Conservation (phyloP, 2,797 vertebrate species). For the Miichthys miiuy region DNA sequence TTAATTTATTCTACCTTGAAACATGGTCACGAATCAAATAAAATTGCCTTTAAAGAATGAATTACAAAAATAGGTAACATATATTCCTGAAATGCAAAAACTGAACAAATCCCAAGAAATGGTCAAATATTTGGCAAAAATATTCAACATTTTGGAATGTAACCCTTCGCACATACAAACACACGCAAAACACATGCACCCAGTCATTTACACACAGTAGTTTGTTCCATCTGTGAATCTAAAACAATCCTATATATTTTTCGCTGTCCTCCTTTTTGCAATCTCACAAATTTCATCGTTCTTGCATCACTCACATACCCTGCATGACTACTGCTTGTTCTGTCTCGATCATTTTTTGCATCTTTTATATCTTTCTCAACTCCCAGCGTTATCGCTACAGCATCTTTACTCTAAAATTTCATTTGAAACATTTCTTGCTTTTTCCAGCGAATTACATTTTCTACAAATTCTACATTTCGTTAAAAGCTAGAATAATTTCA, state of each 20-base stretch:
- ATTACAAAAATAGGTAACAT: neutral
- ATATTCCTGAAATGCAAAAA: conserved; percentile 18
- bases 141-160: conserved; percentile 75
- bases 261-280: conserved; percentile 21
- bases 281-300: conserved; percentile 40
- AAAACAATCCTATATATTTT: conserved; percentile 27
- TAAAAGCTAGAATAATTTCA: neutral
- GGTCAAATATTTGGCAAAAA: neutral
- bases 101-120: neutral
- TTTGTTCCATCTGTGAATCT: conserved; percentile 23
- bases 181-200: conserved; percentile 7
- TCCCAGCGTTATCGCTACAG: neutral
- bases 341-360: conserved; percentile 9
- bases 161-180: conserved; percentile 62
- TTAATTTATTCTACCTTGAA: conserved; percentile 5
- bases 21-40: neutral
- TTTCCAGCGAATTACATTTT: neutral
- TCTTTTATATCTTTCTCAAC: conserved; percentile 2
- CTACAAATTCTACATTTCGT: neutral
- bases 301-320: conserved; percentile 51
- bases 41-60: neutral
- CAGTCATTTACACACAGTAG: conserved; percentile 18
- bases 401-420: neutral
- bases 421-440: neutral
- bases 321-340: conserved; percentile 2